These are phyloP conservation scores for Drosophila colorata DNA, from an alignment of 2,888 invertebrate genomes.

Conservation along the genomic window DNA sequence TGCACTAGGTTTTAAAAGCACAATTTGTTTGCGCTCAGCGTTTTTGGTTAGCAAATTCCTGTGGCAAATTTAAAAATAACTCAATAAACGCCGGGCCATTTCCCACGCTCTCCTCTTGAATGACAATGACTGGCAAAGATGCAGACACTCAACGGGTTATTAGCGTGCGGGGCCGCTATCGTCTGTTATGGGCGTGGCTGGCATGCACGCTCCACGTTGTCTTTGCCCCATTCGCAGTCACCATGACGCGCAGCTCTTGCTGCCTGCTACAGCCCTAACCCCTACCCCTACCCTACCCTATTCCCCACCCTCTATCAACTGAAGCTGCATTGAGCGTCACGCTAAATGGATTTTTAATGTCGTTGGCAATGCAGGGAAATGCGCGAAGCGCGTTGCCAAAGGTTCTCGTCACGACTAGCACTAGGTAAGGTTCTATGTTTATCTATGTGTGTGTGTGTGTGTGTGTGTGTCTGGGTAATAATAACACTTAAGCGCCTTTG, in stretches of 20 bases:
- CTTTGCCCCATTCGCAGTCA: conserved; percentile 30
- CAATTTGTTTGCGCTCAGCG: conserved; percentile 45
- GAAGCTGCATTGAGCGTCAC: conserved; percentile 65
- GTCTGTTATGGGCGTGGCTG: conserved; percentile 30
- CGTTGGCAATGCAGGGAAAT: conserved; percentile 72
- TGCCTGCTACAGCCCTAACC: too few species aligned
- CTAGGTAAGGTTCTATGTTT: conserved; percentile 29
- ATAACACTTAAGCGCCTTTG: conserved; percentile 72
- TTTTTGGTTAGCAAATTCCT: conserved; percentile 60
- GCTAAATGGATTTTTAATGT: conserved; percentile 83
- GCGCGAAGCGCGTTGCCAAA: conserved; percentile 56
- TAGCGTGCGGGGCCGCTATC: conserved; percentile 45
- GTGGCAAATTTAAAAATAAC: conserved; percentile 67
- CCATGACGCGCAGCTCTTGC: conserved; percentile 45
- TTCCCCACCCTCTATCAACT: conserved; percentile 3
- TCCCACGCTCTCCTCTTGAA: conserved; percentile 5
- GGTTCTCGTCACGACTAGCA: conserved; percentile 54
- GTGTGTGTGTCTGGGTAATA: conserved; percentile 47
- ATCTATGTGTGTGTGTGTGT: conserved; percentile 19
- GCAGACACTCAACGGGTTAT: conserved; percentile 75
- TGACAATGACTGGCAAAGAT: conserved; percentile 56
- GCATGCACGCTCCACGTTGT: conserved; percentile 32
- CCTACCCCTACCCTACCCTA: background rate
- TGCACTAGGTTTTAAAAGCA: conserved; percentile 16
- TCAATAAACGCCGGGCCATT: conserved; percentile 52